Conservation (phyloP, 2,888 invertebrate genomes). For the Urechis unicinctus region DNA sequence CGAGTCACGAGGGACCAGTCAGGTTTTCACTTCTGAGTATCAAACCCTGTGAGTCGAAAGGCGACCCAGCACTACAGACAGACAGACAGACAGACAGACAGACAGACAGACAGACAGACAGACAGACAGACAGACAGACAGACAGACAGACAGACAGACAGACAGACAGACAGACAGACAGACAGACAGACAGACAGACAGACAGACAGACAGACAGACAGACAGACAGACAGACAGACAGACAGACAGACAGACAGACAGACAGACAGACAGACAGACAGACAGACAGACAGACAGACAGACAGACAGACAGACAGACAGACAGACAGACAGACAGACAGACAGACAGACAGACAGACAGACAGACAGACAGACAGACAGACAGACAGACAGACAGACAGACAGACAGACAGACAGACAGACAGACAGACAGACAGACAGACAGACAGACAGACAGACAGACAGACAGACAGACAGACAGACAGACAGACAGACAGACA, state of each 20-base stretch:
- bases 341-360: conserved; percentile 2
- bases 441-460: too few species aligned
- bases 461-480: too few species aligned
- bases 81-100: not conserved
- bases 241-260: conserved; percentile 3
- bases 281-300: not conserved
- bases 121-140: conserved; percentile 4
- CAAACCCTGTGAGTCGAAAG: too few species aligned
- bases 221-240: conserved; percentile 3
- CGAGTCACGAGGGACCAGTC: too few species aligned
- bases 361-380: conserved; percentile 5
- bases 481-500: too few species aligned
- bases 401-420: conserved; percentile 1
- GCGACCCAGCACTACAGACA: too few species aligned
- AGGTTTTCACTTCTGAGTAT: too few species aligned
- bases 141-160: conserved; percentile 3
- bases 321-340: not conserved
- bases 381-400: not conserved
- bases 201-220: not conserved
- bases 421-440: not conserved
- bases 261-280: conserved; percentile 3
- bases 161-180: conserved; percentile 2
- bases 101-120: conserved; percentile 4
- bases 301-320: conserved; percentile 1
- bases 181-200: not conserved